Evolutionary conservation across 2,797 vertebrate genomes (phyloP).

Genomic region (Sebastes ruberrimus): DNA sequence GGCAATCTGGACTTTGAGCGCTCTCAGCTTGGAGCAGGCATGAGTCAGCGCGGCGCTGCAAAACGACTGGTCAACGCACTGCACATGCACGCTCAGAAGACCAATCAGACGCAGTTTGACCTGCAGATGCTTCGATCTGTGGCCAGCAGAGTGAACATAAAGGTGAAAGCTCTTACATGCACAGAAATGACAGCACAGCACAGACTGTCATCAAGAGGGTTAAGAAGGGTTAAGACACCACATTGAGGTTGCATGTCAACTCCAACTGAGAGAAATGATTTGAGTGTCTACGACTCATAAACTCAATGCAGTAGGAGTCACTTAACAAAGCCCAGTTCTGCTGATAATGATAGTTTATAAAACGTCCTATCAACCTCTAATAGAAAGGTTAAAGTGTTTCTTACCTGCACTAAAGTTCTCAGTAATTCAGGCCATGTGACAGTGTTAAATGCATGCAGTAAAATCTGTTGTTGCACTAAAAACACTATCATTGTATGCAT

Average conservation of each 20-base stretch:
- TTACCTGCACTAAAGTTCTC: too few relatives aligned
- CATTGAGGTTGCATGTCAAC: neutral
- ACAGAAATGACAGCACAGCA: neutral
- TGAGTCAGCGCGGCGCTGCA: conserved; percentile 93
- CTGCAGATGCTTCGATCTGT: conserved; percentile 88
- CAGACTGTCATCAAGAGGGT: neutral
- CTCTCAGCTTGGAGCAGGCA: conserved; percentile 94
- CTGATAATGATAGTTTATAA: too few relatives aligned
- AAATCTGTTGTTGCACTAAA: neutral
- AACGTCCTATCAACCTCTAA: too few relatives aligned
- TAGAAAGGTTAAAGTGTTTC: too few relatives aligned
- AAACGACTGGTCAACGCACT: conserved; percentile 91
- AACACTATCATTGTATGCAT: neutral
- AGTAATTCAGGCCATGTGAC: too few relatives aligned
- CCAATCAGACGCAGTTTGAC: conserved; percentile 91
- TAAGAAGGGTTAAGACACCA: neutral
- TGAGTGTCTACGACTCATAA: neutral
- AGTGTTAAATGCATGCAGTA: neutral
- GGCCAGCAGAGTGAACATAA: conserved; percentile 86
- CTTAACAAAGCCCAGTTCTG: neutral
- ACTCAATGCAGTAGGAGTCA: neutral
- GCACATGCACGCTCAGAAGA: conserved; percentile 89
- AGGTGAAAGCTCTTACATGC: conserved; percentile 75
- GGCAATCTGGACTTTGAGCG: conserved; percentile 96
- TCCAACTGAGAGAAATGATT: neutral